Percentiles rank a stretch among this genome's conserved stretches.
Evolutionary conservation across 2,113 vertebrate genomes (phyloP).

Genomic region (Nothocercus julius): DNA sequence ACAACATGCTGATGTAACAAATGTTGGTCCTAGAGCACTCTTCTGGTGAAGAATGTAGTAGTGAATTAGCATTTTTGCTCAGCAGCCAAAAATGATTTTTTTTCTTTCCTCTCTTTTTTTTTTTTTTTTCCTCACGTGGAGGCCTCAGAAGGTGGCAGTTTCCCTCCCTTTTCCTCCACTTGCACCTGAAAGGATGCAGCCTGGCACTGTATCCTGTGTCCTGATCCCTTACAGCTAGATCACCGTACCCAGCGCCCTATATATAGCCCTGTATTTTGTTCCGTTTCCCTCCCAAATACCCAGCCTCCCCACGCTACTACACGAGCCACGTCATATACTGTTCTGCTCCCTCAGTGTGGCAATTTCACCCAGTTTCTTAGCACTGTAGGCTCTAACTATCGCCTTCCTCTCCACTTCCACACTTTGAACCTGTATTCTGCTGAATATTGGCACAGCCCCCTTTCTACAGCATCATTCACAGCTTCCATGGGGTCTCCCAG

Average conservation of each 20-base stretch:
- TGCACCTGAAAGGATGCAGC: neutral
- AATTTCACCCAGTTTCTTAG: neutral
- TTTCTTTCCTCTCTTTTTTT: neutral
- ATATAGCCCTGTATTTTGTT: neutral
- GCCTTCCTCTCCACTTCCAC: neutral
- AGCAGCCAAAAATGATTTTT: neutral
- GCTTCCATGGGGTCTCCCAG: neutral
- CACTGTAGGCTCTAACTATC: neutral
- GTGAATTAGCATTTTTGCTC: neutral
- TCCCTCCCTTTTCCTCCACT: neutral
- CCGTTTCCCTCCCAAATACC: neutral
- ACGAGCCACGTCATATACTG: neutral
- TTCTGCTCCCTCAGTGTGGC: neutral
- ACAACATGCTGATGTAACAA: accelerated
- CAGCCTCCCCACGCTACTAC: neutral
- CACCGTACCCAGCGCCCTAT: neutral
- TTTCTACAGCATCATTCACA: neutral
- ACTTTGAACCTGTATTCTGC: neutral
- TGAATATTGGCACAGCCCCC: neutral
- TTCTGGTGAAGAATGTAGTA: neutral
- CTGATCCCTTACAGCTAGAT: neutral
- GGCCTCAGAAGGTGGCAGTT: neutral
- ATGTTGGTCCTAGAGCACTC: neutral
- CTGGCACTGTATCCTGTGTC: neutral
- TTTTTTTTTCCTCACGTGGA: neutral